These are phyloP conservation scores for Caenorhabditis tropicalis DNA, from an alignment of 1,140 invertebrate species.

Conservation along the genomic window DNA sequence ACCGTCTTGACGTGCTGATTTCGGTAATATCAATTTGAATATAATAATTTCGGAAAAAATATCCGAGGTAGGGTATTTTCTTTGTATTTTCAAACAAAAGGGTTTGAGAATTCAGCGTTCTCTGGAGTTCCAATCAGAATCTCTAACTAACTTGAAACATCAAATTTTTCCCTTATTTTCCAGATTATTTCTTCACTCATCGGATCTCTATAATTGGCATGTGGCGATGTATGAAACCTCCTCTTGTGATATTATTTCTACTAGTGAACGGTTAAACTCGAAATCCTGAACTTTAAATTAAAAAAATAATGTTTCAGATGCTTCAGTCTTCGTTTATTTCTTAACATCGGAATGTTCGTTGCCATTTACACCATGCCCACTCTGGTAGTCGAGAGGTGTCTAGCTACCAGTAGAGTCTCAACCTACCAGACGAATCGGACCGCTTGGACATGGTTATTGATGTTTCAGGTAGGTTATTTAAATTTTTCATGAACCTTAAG, in stretches of 20 bases:
- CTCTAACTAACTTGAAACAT: no score
- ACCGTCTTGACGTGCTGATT: no score
- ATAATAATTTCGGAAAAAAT: no score
- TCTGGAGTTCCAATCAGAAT: no score
- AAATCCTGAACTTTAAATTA: neutral
- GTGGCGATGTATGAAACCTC: neutral
- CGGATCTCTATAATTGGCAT: neutral
- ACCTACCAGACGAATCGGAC: neutral
- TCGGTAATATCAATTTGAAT: no score
- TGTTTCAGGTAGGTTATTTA: neutral
- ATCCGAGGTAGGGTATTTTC: no score
- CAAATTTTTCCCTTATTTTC: neutral
- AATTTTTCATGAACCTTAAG: no score
- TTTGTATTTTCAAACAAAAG: no score
- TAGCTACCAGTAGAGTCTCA: neutral
- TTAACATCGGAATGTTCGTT: neutral
- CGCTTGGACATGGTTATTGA: neutral
- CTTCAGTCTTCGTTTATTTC: neutral
- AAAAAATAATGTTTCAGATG: neutral
- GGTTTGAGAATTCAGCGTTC: no score
- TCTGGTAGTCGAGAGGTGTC: neutral
- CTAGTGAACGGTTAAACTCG: neutral
- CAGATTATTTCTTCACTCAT: neutral
- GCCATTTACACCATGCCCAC: slow-evolving; percentile 15
- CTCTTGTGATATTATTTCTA: slow-evolving; percentile 5